These are phyloP conservation scores for Anarrhichthys ocellatus DNA, from an alignment of 2,113 vertebrate species.

Conservation along the genomic window DNA sequence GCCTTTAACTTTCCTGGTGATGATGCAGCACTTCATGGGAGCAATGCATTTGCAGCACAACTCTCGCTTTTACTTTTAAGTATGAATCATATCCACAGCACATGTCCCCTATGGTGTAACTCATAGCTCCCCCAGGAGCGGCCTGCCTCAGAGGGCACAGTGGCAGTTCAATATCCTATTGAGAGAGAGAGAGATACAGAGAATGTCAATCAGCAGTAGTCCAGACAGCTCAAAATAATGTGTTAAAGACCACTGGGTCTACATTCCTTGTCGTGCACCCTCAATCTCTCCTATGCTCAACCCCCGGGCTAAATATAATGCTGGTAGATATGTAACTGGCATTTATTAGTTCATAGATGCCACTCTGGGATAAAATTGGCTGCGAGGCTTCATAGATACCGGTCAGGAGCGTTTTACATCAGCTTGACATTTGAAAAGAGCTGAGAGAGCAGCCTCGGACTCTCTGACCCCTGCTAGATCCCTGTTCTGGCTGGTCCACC, in stretches of 20 bases:
- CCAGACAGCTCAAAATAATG: conserved; percentile 70
- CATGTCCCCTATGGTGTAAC: conserved; percentile 16
- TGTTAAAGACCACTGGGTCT: conserved; percentile 58
- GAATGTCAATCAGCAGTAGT: conserved; percentile 38
- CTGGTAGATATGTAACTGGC: conserved; percentile 69
- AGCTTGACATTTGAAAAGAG: conserved; percentile 83
- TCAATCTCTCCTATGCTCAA: conserved; percentile 47
- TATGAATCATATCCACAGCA: conserved; percentile 16
- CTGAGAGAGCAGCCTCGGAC: conserved; percentile 78
- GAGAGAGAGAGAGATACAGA: conserved; percentile 11
- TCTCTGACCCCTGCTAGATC: conserved; percentile 43
- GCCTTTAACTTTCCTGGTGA: neutral
- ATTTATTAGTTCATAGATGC: conserved; percentile 80
- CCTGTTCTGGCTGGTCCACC: conserved; percentile 33
- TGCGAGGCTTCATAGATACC: conserved; percentile 48
- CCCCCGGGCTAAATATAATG: conserved; percentile 78
- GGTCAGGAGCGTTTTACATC: conserved; percentile 80
- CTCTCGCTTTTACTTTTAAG: conserved; percentile 11
- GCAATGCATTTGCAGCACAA: neutral
- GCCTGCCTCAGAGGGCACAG: conserved; percentile 30
- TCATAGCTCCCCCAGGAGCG: conserved; percentile 16
- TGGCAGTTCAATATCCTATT: conserved; percentile 33
- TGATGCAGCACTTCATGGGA: neutral
- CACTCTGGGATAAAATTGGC: conserved; percentile 73
- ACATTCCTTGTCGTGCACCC: conserved; percentile 53